These are phyloP conservation scores for Bergia puertoricense DNA, from an alignment of 92 coral and sea anemone genomes.

Conservation along the genomic window DNA sequence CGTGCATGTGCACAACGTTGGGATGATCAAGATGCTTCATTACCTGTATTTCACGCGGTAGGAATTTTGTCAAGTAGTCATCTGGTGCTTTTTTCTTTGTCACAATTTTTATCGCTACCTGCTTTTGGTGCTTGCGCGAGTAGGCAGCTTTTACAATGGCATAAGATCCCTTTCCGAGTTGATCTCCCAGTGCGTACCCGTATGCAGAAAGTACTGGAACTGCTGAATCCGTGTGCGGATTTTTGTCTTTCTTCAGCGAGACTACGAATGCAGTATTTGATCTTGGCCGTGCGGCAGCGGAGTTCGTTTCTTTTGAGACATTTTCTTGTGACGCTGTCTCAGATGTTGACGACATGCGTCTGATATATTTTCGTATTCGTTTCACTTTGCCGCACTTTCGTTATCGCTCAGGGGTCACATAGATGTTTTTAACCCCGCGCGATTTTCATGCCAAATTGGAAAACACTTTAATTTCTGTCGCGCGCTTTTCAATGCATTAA, in stretches of 20 bases:
- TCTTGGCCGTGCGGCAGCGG: conserved; percentile 49
- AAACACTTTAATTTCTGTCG: conserved; percentile 7
- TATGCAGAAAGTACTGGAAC: conserved; percentile 88
- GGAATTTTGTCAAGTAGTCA: conserved; percentile 93
- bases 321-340: conserved; percentile 45
- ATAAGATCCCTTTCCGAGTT: conserved; percentile 95
- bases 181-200: conserved; percentile 94
- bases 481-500: conserved; percentile 1
- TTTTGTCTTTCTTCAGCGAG: conserved; percentile 39
- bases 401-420: neutral
- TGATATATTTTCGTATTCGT: conserved; percentile 77
- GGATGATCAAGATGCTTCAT: conserved; percentile 95
- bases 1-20: conserved; percentile 86
- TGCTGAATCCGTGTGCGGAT: conserved; percentile 73
- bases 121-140: conserved; percentile 86
- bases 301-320: conserved; percentile 52
- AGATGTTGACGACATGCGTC: conserved; percentile 97
- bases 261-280: conserved; percentile 44
- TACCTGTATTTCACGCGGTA: conserved; percentile 96
- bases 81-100: conserved; percentile 93
- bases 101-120: conserved; percentile 92
- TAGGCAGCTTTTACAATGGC: conserved; percentile 96
- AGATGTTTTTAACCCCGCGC: neutral
- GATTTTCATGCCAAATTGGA: neutral
- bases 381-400: conserved; percentile 74